phyloP scores from a whole-genome alignment of 2,113 vertebrate species.

The Charadrius vociferus region DNA sequence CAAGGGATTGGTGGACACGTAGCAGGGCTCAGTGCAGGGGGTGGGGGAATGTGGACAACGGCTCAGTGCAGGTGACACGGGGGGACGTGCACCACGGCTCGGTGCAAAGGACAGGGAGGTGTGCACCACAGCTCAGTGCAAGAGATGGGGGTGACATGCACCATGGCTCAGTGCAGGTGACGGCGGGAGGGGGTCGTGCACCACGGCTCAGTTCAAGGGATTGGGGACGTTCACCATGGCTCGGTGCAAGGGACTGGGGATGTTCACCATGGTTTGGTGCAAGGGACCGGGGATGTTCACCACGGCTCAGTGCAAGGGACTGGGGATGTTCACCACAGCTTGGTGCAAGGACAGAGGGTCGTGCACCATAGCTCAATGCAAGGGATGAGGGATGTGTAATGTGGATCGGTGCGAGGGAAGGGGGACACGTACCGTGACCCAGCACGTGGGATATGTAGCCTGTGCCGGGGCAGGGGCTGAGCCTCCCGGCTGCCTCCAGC shows the following conservation, averaged over 20 bases:
- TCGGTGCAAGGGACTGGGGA: not conserved
- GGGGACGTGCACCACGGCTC: not conserved
- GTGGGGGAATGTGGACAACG: not conserved
- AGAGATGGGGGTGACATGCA: not conserved
- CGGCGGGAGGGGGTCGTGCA: too few relatives aligned
- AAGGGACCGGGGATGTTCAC: not conserved
- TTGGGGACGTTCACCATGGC: not conserved
- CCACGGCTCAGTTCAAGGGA: not conserved
- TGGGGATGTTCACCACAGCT: not conserved
- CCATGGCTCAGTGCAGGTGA: not conserved
- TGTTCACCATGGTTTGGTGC: not conserved
- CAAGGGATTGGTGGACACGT: fast-evolving
- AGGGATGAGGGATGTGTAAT: not conserved
- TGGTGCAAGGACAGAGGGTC: not conserved
- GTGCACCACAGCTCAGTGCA: not conserved
- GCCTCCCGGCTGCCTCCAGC: not conserved
- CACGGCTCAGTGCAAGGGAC: not conserved
- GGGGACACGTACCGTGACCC: not conserved
- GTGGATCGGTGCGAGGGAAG: not conserved
- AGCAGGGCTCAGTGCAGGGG: not conserved
- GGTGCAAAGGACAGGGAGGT: fast-evolving
- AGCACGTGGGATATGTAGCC: fast-evolving
- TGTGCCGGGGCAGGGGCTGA: not conserved
- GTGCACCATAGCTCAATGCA: not conserved
- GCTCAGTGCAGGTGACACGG: not conserved